Percentiles rank a stretch among this genome's conserved stretches.
Evolutionary conservation across 2,797 vertebrate species (phyloP).

Genomic region (Dicrostonyx torquatus): DNA sequence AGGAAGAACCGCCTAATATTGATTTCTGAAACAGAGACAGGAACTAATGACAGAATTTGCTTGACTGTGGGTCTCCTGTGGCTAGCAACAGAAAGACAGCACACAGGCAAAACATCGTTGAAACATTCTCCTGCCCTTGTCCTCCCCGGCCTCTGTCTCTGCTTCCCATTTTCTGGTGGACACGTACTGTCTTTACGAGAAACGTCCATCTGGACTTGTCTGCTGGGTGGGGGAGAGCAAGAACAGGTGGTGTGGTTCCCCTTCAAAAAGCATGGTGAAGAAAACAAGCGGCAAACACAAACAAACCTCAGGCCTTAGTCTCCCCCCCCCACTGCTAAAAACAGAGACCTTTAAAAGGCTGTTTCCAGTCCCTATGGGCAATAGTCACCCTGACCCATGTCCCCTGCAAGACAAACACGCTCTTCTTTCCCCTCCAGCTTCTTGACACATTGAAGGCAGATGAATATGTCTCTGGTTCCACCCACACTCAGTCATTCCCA

Average conservation of each 20-base stretch:
- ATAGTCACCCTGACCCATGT: not conserved
- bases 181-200: not conserved
- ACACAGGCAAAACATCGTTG: not conserved
- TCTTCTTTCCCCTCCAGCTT: not conserved
- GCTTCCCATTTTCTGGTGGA: not conserved
- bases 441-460: not conserved
- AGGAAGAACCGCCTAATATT: not conserved
- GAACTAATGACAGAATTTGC: slow-evolving; percentile 62
- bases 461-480: not conserved
- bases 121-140: not conserved
- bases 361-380: not conserved
- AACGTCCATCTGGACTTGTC: not conserved
- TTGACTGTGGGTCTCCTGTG: slow-evolving; percentile 31
- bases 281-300: slow-evolving; percentile 23
- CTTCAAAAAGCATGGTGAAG: slow-evolving; percentile 54
- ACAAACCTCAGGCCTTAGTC: not conserved
- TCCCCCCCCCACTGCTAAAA: not conserved
- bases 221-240: not conserved
- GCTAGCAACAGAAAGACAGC: slow-evolving; percentile 36
- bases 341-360: not conserved
- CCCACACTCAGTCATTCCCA: not conserved
- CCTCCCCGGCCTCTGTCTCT: not conserved
- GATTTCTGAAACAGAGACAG: slow-evolving; percentile 58
- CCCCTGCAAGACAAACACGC: not conserved
- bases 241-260: slow-evolving; percentile 22